phyloP scores from a whole-genome alignment of 1,140 invertebrate genomes.

The Pantala flavescens region DNA sequence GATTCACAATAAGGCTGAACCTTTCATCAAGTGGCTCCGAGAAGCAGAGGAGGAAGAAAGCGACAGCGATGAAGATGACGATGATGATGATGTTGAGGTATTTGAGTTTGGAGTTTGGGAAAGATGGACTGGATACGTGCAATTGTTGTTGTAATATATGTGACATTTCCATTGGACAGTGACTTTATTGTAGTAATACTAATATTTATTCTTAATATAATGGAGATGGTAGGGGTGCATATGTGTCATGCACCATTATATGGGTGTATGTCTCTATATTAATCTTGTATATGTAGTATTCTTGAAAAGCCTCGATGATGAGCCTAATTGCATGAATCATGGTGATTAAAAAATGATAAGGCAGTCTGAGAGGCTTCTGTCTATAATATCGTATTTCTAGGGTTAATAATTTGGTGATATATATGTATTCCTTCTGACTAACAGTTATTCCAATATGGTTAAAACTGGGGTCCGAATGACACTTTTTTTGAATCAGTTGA shows the following conservation, averaged over 20 bases:
- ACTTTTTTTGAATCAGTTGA: too few relatives aligned
- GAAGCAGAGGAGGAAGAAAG: slow-evolving; percentile 91
- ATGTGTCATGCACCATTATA: not conserved
- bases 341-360: not conserved
- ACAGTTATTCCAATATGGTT: too few relatives aligned
- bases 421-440: too few relatives aligned
- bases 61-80: slow-evolving; percentile 56
- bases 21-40: slow-evolving; percentile 92
- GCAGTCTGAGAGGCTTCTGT: not conserved
- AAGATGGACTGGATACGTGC: too few relatives aligned
- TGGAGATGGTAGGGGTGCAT: not conserved
- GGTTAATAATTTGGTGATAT: too few relatives aligned
- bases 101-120: too few relatives aligned
- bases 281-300: too few relatives aligned
- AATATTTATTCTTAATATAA: not conserved
- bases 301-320: not conserved
- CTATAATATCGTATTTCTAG: not conserved
- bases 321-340: not conserved
- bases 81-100: slow-evolving; percentile 56
- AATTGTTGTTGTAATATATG: too few relatives aligned
- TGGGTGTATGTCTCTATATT: not conserved
- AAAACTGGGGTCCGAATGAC: too few relatives aligned
- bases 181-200: too few relatives aligned
- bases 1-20: slow-evolving; percentile 83
- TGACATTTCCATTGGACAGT: too few relatives aligned